Evolutionary conservation across 2,888 invertebrate genomes (phyloP).

Genomic region (Ceratothoa steindachneri): DNA sequence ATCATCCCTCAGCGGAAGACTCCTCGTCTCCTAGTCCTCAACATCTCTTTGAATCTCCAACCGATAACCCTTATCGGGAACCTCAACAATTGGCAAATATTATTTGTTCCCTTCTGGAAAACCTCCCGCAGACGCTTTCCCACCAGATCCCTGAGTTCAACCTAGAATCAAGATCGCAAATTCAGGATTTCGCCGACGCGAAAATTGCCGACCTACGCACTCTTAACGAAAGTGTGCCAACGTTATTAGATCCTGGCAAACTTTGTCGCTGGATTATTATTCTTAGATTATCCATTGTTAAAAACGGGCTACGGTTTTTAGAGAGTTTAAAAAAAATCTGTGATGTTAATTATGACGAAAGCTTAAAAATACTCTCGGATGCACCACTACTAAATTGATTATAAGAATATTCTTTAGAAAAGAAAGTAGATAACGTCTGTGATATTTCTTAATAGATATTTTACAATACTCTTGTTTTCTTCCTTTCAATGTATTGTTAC

Average conservation of each 20-base stretch:
- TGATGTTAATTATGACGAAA: too few relatives aligned
- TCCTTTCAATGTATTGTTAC: too few relatives aligned
- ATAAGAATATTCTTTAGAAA: too few relatives aligned
- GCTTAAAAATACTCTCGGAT: too few relatives aligned
- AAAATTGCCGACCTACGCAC: background rate
- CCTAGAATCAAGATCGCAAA: background rate
- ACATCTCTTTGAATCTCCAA: background rate
- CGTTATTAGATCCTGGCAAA: background rate
- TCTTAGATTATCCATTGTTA: background rate
- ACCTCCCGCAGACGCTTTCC: too few relatives aligned
- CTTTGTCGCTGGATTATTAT: background rate
- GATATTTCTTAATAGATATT: too few relatives aligned
- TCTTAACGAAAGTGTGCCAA: background rate
- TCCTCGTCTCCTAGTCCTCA: background rate
- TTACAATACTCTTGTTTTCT: too few relatives aligned
- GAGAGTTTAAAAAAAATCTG: background rate
- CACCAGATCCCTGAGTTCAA: too few relatives aligned
- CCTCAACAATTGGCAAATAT: background rate
- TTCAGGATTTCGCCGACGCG: background rate
- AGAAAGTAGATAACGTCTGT: too few relatives aligned
- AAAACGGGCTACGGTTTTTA: background rate
- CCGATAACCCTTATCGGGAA: background rate
- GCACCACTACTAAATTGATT: too few relatives aligned
- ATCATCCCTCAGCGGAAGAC: too few relatives aligned
- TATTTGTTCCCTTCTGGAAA: background rate